A percentile compares a stretch with the other conserved stretches of the same genome.
These are phyloP conservation scores for Capricornis sumatraensis DNA, from an alignment of 2,113 vertebrate species.

Conservation along the genomic window DNA sequence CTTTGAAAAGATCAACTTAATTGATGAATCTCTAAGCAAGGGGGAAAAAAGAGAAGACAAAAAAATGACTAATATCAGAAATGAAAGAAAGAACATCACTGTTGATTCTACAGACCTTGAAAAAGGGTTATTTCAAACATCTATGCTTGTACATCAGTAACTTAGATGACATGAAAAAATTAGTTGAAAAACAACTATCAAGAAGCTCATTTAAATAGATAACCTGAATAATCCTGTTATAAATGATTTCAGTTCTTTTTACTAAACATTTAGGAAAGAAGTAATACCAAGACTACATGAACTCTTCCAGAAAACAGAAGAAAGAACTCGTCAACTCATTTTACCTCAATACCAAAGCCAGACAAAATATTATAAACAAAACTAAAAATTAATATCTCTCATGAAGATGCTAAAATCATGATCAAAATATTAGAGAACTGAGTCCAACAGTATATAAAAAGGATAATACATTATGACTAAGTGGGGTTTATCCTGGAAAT, in stretches of 20 bases:
- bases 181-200: not conserved
- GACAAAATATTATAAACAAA: not conserved
- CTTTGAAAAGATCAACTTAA: not conserved
- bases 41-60: not conserved
- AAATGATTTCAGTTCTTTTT: not conserved
- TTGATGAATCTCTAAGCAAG: not conserved
- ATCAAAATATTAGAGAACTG: conserved; percentile 28
- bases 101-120: not conserved
- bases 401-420: not conserved
- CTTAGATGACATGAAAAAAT: not conserved
- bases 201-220: not conserved
- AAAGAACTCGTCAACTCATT: not conserved
- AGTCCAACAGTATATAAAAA: not conserved
- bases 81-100: not conserved
- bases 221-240: not conserved
- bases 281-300: not conserved
- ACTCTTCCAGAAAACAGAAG: not conserved
- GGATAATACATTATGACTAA: not conserved
- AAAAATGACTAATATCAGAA: not conserved
- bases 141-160: not conserved
- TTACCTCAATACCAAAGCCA: not conserved
- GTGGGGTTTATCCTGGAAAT: not conserved
- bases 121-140: not conserved
- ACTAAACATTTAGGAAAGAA: not conserved
- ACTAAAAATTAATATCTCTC: not conserved